Base-by-base conservation (phyloP, 2,113 vertebrate species). In the Sprattus sprattus region DNA sequence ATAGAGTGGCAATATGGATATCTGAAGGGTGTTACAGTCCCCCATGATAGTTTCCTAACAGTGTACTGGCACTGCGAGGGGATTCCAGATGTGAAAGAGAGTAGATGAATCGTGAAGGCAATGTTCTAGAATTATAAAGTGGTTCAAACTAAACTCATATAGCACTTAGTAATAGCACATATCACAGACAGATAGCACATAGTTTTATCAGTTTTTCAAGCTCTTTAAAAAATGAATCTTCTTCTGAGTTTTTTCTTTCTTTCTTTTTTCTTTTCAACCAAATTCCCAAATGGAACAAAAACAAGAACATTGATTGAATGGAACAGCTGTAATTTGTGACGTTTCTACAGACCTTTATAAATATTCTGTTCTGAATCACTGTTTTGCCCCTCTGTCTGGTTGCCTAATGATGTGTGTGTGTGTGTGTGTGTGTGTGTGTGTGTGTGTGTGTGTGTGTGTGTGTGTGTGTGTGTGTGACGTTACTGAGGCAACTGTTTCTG, bases 381-480 rank as follows among this genome's bases (percentile, higher is more conserved):
- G 25, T 44, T 45, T 50, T 83, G 52, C 54, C 46, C 47, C 83
- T 86, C 78, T 64, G 32, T 80, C 18, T 82, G 39, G 54, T 28
- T 75, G 32, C 15, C 25, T 54, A 39, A 44, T 81, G 81, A 78
- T 85, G 83, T 84, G 10, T 88, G 78, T 85, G 54, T 83, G 75
- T 86, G 83, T 67, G n/a, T 67, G 54, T 57, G 10, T 57, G 54
- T 57, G 16, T 57, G 54, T 57, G 54, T 57, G 54, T 57, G 54
- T 57, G 60, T 25, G 60, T 67, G 60, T n/a, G 60, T 67, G 60
- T 67, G 54, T 57, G 54, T 6, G 54, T 60, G 18, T 60, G 54
- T 83, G 82, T 83, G 52, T 60, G 82, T 85, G 75, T 81, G 85
- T 86, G 83, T 85, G 85, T 88, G 39, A 39, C 39, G 39, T 39